Conservation (phyloP, 1,140 invertebrate genomes). For the Brachionus manjavacas region DNA sequence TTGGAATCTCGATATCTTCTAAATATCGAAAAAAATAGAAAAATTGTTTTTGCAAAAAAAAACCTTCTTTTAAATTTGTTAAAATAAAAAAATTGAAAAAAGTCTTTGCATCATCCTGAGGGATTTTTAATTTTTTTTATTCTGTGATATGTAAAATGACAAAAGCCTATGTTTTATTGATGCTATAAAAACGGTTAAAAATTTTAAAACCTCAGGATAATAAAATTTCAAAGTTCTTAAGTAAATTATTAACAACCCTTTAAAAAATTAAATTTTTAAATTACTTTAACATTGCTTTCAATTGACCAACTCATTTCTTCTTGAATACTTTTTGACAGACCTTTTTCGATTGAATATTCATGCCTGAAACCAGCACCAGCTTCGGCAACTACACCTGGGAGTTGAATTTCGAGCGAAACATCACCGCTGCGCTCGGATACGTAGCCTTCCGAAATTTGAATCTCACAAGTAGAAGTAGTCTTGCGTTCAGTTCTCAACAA, state of each 20-base stretch:
- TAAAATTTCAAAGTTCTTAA: neutral
- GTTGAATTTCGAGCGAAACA: constrained; percentile 21
- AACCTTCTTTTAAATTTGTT: too few relatives aligned
- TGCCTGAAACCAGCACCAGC: constrained; percentile 60
- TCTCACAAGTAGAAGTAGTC: constrained; percentile 56
- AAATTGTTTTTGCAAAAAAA: too few relatives aligned
- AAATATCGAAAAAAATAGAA: too few relatives aligned
- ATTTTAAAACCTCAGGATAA: too few relatives aligned
- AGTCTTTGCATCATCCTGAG: too few relatives aligned
- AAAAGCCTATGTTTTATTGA: too few relatives aligned
- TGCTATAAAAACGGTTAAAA: too few relatives aligned
- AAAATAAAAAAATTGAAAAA: too few relatives aligned
- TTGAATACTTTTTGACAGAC: constrained; percentile 54
- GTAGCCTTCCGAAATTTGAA: constrained; percentile 51
- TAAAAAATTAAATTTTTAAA: neutral
- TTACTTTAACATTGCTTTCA: constrained; percentile 58
- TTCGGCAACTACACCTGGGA: constrained; percentile 49
- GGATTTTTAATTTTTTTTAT: too few relatives aligned
- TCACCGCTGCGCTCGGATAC: neutral
- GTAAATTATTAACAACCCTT: neutral
- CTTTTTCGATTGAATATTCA: constrained; percentile 57
- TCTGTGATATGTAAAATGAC: too few relatives aligned
- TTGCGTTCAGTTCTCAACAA: constrained; percentile 59
- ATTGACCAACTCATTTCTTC: constrained; percentile 59
- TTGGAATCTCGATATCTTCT: too few relatives aligned